Evolutionary conservation across 2,113 vertebrate genomes (phyloP).

Genomic region (Bambusicola thoracicus): DNA sequence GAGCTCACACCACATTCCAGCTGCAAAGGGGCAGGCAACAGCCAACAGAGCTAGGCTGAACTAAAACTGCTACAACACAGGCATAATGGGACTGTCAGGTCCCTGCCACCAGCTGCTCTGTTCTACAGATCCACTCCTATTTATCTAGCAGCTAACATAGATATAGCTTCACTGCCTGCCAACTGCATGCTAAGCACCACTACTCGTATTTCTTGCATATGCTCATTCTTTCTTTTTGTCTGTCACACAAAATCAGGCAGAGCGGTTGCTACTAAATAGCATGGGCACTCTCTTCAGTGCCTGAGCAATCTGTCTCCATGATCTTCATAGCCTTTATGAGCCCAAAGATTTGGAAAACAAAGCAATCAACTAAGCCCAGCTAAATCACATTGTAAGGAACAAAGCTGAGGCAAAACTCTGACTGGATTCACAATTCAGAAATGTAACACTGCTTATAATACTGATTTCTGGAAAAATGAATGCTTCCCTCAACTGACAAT

Average conservation of each 20-base stretch:
- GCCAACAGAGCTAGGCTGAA: neutral
- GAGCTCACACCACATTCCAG: neutral
- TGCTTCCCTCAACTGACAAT: neutral
- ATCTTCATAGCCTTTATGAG: neutral
- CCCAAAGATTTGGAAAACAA: constrained; percentile 11
- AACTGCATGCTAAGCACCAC: neutral
- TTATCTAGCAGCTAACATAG: neutral
- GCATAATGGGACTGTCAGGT: accelerated
- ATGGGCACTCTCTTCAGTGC: neutral
- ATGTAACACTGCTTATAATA: neutral
- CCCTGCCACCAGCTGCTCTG: neutral
- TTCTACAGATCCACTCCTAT: neutral
- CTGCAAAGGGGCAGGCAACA: neutral
- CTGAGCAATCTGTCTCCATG: constrained; percentile 23
- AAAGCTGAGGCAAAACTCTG: neutral
- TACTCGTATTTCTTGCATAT: neutral
- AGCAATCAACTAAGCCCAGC: neutral
- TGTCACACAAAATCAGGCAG: neutral
- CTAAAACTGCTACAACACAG: neutral
- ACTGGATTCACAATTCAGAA: neutral
- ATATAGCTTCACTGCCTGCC: neutral
- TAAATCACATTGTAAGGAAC: neutral
- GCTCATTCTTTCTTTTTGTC: neutral
- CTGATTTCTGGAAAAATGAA: neutral
- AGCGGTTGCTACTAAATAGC: neutral